Percentiles rank a stretch among this genome's conserved stretches.
phyloP scores from a whole-genome alignment of 2,888 invertebrate genomes.

The Lithodes maja region DNA sequence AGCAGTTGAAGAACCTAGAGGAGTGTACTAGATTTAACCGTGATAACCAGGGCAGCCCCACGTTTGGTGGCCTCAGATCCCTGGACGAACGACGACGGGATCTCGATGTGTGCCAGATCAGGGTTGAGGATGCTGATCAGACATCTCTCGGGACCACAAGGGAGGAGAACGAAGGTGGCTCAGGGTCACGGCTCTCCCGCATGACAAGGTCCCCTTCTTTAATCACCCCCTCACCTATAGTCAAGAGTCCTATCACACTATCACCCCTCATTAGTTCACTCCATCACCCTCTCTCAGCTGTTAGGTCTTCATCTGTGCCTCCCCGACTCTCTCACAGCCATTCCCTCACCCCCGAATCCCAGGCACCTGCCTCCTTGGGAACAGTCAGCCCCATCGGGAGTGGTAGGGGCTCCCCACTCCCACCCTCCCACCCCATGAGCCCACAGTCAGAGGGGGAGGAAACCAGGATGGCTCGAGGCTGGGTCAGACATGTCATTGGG shows the following conservation, averaged over 20 bases:
- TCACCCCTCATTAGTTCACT: slow-evolving; percentile 74
- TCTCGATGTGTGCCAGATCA: slow-evolving; percentile 73
- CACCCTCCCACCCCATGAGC: slow-evolving; percentile 7
- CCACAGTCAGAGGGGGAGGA: slow-evolving; percentile 30
- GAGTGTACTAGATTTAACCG: slow-evolving; percentile 73
- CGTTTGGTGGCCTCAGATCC: slow-evolving; percentile 73
- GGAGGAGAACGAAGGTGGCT: not conserved
- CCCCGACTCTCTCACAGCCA: slow-evolving; percentile 33
- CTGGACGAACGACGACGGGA: slow-evolving; percentile 74
- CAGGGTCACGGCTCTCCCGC: slow-evolving; percentile 15
- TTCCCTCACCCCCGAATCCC: slow-evolving; percentile 23
- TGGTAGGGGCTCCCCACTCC: slow-evolving; percentile 39
- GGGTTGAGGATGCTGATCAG: slow-evolving; percentile 9
- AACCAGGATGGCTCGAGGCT: slow-evolving; percentile 77
- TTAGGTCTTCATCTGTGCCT: slow-evolving; percentile 47
- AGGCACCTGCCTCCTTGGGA: slow-evolving; percentile 35
- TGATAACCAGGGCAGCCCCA: slow-evolving; percentile 65
- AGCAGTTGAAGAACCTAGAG: slow-evolving; percentile 74
- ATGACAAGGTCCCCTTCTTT: slow-evolving; percentile 31
- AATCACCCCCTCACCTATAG: slow-evolving; percentile 46
- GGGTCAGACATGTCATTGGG: slow-evolving; percentile 85
- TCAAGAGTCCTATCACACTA: slow-evolving; percentile 74
- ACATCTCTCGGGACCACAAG: not conserved
- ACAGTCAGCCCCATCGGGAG: slow-evolving; percentile 24
- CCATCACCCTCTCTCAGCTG: slow-evolving; percentile 73